phyloP scores from a whole-genome alignment of 2,888 invertebrate genomes.

The Zelleria hepariella region DNA sequence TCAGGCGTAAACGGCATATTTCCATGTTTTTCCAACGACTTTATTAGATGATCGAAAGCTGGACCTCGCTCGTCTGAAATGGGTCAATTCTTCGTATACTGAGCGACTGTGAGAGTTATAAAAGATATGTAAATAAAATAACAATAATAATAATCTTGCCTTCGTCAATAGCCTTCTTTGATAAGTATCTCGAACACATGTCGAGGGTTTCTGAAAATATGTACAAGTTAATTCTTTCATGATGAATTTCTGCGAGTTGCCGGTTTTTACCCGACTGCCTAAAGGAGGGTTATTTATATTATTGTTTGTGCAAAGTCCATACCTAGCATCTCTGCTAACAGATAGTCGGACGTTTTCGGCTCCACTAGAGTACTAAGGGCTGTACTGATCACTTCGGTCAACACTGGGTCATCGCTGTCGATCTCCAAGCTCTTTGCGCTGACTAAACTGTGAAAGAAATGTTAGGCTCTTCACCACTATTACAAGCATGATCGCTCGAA shows the following conservation, averaged over 20 bases:
- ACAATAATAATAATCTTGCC: conserved; percentile 39
- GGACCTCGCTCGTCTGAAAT: background rate
- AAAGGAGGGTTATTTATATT: no score
- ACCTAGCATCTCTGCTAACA: background rate
- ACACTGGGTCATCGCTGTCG: background rate
- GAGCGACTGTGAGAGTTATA: no score
- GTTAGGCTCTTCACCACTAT: no score
- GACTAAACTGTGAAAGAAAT: background rate
- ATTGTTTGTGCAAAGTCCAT: no score
- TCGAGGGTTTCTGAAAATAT: conserved; percentile 47
- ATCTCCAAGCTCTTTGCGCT: background rate
- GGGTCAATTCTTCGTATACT: background rate
- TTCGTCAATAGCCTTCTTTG: conserved; percentile 42
- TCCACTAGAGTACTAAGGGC: background rate
- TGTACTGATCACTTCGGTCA: background rate
- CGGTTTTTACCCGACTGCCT: no score
- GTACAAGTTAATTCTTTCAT: no score
- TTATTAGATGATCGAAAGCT: background rate
- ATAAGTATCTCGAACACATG: conserved; percentile 40
- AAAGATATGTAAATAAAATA: no score
- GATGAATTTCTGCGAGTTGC: no score
- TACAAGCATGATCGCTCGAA: no score
- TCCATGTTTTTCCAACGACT: background rate
- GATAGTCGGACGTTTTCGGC: background rate
- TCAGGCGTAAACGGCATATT: background rate